These are phyloP conservation scores for Euleptes europaea DNA, from an alignment of 2,113 vertebrate genomes.

Conservation along the genomic window DNA sequence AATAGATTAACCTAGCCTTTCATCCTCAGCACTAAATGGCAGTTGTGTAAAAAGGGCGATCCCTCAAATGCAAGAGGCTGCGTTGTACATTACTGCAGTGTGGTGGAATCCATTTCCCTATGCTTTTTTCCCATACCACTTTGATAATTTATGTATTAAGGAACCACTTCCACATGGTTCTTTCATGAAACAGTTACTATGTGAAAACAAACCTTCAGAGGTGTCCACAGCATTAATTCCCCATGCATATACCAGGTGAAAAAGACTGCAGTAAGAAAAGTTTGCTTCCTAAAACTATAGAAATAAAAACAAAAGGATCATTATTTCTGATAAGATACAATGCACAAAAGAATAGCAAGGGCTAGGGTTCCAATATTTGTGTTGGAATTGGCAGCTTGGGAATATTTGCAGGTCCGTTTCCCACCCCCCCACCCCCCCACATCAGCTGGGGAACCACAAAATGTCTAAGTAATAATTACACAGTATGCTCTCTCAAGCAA, in stretches of 20 bases:
- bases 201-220: background rate
- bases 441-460: background rate
- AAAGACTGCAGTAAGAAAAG: background rate
- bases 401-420: background rate
- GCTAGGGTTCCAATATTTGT: background rate
- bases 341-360: background rate
- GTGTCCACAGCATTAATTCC: no score
- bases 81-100: background rate
- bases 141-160: background rate
- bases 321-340: background rate
- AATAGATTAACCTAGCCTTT: background rate
- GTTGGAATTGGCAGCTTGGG: background rate
- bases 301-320: background rate
- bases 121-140: background rate
- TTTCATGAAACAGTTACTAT: background rate
- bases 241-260: background rate
- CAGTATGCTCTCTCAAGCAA: background rate
- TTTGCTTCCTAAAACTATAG: background rate
- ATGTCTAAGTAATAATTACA: constrained; percentile 27
- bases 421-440: background rate
- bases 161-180: background rate
- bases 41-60: no score
- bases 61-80: no score
- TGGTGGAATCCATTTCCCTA: background rate
- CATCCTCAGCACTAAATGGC: background rate